phyloP scores from a whole-genome alignment of 2,888 invertebrate genomes.

The Nudaria mundana region DNA sequence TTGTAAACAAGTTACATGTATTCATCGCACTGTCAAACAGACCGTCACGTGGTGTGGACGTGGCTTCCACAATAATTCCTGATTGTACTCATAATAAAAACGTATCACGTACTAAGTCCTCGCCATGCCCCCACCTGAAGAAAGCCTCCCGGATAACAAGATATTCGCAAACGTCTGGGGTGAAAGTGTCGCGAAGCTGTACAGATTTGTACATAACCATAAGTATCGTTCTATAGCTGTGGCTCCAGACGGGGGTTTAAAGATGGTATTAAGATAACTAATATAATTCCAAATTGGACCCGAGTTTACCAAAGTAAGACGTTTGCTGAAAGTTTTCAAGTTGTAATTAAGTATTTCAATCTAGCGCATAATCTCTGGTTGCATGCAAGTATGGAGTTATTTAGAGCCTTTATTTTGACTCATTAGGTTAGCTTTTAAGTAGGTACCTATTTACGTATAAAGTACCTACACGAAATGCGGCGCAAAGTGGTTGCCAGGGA shows the following conservation, averaged over 20 bases:
- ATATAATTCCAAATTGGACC: background rate
- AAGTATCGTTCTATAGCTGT: constrained; percentile 1
- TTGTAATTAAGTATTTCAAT: too few relatives aligned
- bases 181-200: constrained; percentile 19
- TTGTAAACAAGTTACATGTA: constrained; percentile 35
- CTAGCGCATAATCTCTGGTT: too few relatives aligned
- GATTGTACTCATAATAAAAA: constrained; percentile 66
- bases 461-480: too few relatives aligned
- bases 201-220: constrained; percentile 16
- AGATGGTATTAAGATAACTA: background rate
- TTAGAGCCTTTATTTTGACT: too few relatives aligned
- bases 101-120: constrained; percentile 52
- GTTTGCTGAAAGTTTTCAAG: too few relatives aligned
- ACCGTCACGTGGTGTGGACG: constrained; percentile 43
- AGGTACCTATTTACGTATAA: too few relatives aligned
- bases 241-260: background rate
- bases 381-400: too few relatives aligned
- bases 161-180: constrained; percentile 32
- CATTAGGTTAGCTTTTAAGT: too few relatives aligned
- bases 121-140: constrained; percentile 29
- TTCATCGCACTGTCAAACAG: constrained; percentile 45
- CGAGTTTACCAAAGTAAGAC: too few relatives aligned
- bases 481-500: too few relatives aligned
- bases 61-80: constrained; percentile 48
- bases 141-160: constrained; percentile 37